These are phyloP conservation scores for Litocranius walleri DNA, from an alignment of 2,113 vertebrate genomes.

Conservation along the genomic window DNA sequence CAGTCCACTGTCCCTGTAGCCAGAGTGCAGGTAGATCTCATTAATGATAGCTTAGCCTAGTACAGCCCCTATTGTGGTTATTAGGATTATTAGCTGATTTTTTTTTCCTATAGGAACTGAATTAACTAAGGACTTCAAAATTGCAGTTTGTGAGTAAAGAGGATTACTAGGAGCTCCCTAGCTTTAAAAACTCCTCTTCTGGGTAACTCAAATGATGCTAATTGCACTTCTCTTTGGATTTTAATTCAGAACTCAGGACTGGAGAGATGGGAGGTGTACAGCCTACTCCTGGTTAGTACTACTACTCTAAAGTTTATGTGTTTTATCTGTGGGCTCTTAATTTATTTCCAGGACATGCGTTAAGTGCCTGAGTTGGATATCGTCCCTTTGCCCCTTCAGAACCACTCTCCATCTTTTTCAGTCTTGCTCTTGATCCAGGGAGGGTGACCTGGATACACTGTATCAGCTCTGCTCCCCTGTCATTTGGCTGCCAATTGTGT, in stretches of 20 bases:
- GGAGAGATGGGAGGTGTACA: background rate
- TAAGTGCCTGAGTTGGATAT: background rate
- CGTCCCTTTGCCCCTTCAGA: background rate
- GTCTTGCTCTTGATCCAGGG: background rate
- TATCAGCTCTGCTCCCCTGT: background rate
- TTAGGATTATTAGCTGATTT: background rate
- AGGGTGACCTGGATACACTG: background rate
- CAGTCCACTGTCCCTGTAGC: background rate
- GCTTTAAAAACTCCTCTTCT: constrained; percentile 9
- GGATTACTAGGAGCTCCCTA: background rate
- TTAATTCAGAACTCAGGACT: background rate
- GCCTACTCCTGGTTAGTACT: background rate
- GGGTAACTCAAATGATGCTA: background rate
- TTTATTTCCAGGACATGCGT: background rate
- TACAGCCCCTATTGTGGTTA: background rate
- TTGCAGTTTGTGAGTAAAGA: constrained; percentile 22
- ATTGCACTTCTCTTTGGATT: background rate
- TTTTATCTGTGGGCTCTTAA: background rate
- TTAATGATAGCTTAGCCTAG: background rate
- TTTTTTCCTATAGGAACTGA: background rate
- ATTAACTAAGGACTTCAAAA: constrained; percentile 5
- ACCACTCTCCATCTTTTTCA: background rate
- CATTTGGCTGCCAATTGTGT: background rate
- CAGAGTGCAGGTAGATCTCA: background rate
- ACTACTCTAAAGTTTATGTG: background rate